Percentiles rank a stretch among this genome's conserved stretches.
phyloP scores from a whole-genome alignment of 1,140 invertebrate genomes.

The Marisa cornuarietis region DNA sequence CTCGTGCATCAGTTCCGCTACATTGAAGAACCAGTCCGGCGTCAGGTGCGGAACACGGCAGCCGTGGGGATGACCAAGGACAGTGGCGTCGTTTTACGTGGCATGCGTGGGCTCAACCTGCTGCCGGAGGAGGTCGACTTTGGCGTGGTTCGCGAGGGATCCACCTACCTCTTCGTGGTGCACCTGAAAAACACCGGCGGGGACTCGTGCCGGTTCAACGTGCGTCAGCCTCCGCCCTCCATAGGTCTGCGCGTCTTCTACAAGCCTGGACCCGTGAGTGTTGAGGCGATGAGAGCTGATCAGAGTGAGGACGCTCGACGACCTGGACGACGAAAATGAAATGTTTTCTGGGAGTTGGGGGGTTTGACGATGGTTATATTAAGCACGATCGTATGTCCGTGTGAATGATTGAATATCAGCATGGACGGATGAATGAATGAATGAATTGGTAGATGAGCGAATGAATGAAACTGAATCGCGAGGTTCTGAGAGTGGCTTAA shows the following conservation, averaged over 20 bases:
- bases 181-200: constrained; percentile 62
- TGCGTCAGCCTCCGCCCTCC: constrained; percentile 63
- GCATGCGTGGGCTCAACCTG: constrained; percentile 58
- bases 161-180: constrained; percentile 58
- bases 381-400: no score
- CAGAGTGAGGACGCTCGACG: not conserved
- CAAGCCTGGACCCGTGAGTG: constrained; percentile 63
- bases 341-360: not conserved
- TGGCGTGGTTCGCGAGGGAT: constrained; percentile 62
- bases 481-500: no score
- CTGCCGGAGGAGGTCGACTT: constrained; percentile 63
- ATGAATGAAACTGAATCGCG: no score
- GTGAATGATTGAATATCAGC: no score
- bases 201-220: constrained; percentile 63
- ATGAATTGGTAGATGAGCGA: no score
- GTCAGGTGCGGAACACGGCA: constrained; percentile 56
- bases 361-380: no score
- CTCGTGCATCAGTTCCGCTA: constrained; percentile 39
- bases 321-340: not conserved
- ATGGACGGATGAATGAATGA: no score
- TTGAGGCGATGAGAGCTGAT: not conserved
- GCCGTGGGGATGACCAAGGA: constrained; percentile 53
- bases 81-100: constrained; percentile 42
- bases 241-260: constrained; percentile 62
- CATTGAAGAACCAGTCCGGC: constrained; percentile 62